phyloP scores from a whole-genome alignment of 2,797 vertebrate genomes.

The Netta rufina region DNA sequence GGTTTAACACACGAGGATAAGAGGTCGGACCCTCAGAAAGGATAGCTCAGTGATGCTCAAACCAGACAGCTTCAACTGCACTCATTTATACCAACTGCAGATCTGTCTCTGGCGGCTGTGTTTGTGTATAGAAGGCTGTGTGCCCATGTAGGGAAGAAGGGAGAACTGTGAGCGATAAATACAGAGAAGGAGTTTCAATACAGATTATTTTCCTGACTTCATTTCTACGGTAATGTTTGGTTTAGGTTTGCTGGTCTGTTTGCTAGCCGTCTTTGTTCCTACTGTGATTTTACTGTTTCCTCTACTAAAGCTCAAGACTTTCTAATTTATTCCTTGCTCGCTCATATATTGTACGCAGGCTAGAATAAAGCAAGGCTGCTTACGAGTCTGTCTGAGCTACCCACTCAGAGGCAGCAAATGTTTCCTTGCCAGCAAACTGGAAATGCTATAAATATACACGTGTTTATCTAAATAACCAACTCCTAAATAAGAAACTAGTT shows the following conservation, averaged over 20 bases:
- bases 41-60: background rate
- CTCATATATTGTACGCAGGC: background rate
- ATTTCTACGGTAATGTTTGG: background rate
- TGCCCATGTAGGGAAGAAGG: background rate
- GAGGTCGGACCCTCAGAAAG: background rate
- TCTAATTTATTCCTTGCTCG: background rate
- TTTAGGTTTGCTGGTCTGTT: background rate
- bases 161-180: background rate
- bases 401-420: background rate
- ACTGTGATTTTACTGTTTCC: background rate
- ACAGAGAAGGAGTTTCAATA: background rate
- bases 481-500: constrained; percentile 16
- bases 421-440: background rate
- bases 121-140: background rate
- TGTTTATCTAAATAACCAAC: background rate
- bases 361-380: background rate
- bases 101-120: background rate
- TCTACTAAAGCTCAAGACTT: background rate
- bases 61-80: background rate
- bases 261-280: background rate
- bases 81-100: background rate
- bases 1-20: too few relatives aligned
- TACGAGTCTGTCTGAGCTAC: background rate
- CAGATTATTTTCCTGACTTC: background rate
- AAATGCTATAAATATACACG: background rate